These are phyloP conservation scores for Hirudo medicinalis DNA, from an alignment of 1,140 invertebrate genomes.

Conservation along the genomic window DNA sequence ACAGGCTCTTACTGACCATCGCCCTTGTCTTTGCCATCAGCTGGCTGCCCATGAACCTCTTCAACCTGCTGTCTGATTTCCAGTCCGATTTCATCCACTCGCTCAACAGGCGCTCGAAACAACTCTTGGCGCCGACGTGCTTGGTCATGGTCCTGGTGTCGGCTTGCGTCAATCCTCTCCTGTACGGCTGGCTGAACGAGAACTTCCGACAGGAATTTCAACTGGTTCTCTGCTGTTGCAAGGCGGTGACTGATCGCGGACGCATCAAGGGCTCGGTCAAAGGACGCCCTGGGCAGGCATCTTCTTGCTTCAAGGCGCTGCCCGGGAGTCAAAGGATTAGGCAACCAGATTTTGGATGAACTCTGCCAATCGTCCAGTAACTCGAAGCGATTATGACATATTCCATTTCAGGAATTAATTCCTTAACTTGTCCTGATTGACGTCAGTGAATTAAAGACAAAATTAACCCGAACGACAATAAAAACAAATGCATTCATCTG, in stretches of 20 bases:
- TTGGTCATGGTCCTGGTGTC: constrained; percentile 66
- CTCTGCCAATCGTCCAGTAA: too few species aligned
- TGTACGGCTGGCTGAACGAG: constrained; percentile 56
- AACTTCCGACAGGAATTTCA: constrained; percentile 51
- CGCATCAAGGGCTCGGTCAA: too few species aligned
- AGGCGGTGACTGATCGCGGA: neutral
- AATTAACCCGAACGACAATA: too few species aligned
- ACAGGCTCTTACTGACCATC: constrained; percentile 63
- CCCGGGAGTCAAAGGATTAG: constrained; percentile 18
- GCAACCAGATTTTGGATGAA: too few species aligned
- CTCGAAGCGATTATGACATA: too few species aligned
- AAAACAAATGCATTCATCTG: too few species aligned
- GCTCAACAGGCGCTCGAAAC: constrained; percentile 31
- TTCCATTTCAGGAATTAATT: too few species aligned
- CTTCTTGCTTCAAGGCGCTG: constrained; percentile 24
- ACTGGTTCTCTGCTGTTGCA: constrained; percentile 31
- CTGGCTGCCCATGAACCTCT: constrained; percentile 69
- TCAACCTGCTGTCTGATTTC: constrained; percentile 17
- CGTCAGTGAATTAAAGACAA: too few species aligned
- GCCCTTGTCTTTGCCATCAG: constrained; percentile 71
- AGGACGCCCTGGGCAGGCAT: too few species aligned
- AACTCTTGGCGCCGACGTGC: constrained; percentile 54
- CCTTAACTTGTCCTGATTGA: too few species aligned
- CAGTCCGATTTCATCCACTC: constrained; percentile 28
- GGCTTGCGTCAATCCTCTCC: constrained; percentile 69